Conservation (phyloP, 2,113 vertebrate species). For the Polypterus senegalus region DNA sequence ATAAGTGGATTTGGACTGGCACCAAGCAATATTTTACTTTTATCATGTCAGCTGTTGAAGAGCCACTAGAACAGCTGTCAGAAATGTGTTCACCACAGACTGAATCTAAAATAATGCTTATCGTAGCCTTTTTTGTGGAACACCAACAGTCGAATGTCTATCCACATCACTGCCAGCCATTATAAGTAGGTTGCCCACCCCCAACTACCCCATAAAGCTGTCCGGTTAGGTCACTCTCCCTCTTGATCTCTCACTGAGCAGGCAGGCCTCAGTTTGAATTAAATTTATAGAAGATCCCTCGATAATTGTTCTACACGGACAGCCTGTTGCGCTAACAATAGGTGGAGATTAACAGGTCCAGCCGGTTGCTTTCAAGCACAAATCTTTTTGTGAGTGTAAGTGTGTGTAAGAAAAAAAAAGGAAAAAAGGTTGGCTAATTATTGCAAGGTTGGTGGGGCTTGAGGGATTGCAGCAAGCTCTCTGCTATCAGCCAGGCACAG, state of each 20-base stretch:
- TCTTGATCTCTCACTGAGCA: neutral
- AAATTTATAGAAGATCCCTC: constrained; percentile 50
- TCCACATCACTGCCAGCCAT: too few species aligned
- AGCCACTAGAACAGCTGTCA: too few species aligned
- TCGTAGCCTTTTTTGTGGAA: too few species aligned
- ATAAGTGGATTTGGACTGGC: too few species aligned
- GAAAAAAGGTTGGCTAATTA: constrained; percentile 52
- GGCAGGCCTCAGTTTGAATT: constrained; percentile 6
- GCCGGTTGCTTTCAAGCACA: constrained; percentile 32
- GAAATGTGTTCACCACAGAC: too few species aligned
- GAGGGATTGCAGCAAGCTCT: constrained; percentile 32
- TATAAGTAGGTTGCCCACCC: constrained; percentile 20
- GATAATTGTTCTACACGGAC: constrained; percentile 38
- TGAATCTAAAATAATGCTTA: too few species aligned
- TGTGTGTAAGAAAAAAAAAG: too few species aligned
- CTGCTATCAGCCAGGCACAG: constrained; percentile 48
- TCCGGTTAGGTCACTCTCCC: neutral
- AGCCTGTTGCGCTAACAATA: constrained; percentile 50
- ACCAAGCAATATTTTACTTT: too few species aligned
- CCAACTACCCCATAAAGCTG: constrained; percentile 23
- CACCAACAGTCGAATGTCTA: too few species aligned
- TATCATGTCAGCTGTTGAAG: too few species aligned
- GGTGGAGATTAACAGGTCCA: constrained; percentile 50
- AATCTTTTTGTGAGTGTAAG: constrained; percentile 27
- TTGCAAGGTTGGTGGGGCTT: constrained; percentile 29